These are phyloP conservation scores for Drosophila baimaii DNA, from an alignment of 1,140 invertebrate species.

Conservation along the genomic window DNA sequence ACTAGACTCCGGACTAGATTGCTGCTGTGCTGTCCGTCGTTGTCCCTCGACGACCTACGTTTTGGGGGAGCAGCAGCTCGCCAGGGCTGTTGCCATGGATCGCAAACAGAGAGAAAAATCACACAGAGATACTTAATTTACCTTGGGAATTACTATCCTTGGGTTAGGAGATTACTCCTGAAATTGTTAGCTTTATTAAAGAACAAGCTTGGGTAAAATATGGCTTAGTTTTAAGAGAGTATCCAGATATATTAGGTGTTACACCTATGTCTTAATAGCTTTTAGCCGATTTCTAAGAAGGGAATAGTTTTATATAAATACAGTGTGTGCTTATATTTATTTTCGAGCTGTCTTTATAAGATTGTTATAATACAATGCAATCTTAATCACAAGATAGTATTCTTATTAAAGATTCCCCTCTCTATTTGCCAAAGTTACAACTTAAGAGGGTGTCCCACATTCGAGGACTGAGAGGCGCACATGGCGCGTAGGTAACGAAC, in stretches of 20 bases:
- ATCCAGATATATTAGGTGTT: neutral
- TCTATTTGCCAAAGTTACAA: neutral
- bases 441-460: slow-evolving; percentile 7
- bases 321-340: neutral
- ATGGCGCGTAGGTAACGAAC: slow-evolving; percentile 66
- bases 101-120: neutral
- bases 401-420: neutral
- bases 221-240: neutral
- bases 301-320: neutral
- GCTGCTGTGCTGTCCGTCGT: slow-evolving; percentile 20
- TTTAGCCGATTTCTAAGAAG: neutral
- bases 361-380: too few species aligned
- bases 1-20: slow-evolving; percentile 42
- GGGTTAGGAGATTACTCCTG: neutral
- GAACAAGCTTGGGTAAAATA: neutral
- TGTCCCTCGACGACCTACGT: slow-evolving; percentile 2
- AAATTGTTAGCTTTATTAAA: neutral
- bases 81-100: slow-evolving; percentile 11
- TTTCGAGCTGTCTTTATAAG: too few species aligned
- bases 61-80: slow-evolving; percentile 2
- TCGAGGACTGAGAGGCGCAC: neutral
- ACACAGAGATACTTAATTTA: slow-evolving; percentile 5
- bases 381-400: neutral
- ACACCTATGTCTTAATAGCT: neutral
- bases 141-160: neutral